Conservation (phyloP, 2,888 invertebrate species). For the Melikaiella ostensackeni region DNA sequence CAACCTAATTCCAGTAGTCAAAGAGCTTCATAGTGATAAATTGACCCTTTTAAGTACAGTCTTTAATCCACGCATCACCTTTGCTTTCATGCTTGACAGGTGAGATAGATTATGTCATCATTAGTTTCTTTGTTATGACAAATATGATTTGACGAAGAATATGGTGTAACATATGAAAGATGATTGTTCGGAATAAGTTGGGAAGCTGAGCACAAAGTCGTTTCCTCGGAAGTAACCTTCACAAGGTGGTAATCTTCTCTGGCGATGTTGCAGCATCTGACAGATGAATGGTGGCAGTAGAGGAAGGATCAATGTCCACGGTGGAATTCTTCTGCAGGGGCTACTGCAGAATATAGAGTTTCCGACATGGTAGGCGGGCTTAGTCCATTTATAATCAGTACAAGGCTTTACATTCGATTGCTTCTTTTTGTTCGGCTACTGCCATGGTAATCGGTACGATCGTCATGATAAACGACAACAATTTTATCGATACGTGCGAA, state of each 20-base stretch:
- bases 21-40: not conserved
- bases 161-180: not conserved
- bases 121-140: not conserved
- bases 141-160: not conserved
- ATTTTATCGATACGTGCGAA: constrained; percentile 52
- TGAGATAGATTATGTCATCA: not conserved
- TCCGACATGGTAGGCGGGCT: constrained; percentile 49
- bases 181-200: not conserved
- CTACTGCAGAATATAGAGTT: constrained; percentile 52
- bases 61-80: not conserved
- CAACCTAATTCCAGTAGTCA: not conserved
- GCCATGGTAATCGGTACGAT: constrained; percentile 49
- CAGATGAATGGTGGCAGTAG: constrained; percentile 38
- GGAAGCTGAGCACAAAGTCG: constrained; percentile 10
- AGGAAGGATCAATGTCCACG: constrained; percentile 57
- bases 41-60: not conserved
- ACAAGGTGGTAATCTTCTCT: constrained; percentile 23
- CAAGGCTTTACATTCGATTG: constrained; percentile 51
- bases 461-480: constrained; percentile 49
- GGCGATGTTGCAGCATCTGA: constrained; percentile 13
- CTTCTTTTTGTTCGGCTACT: constrained; percentile 50
- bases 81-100: not conserved
- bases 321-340: constrained; percentile 57
- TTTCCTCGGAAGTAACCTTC: constrained; percentile 40
- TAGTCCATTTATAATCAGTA: constrained; percentile 62